phyloP scores from a whole-genome alignment of 2,888 invertebrate genomes.

The Thelaira solivaga region DNA sequence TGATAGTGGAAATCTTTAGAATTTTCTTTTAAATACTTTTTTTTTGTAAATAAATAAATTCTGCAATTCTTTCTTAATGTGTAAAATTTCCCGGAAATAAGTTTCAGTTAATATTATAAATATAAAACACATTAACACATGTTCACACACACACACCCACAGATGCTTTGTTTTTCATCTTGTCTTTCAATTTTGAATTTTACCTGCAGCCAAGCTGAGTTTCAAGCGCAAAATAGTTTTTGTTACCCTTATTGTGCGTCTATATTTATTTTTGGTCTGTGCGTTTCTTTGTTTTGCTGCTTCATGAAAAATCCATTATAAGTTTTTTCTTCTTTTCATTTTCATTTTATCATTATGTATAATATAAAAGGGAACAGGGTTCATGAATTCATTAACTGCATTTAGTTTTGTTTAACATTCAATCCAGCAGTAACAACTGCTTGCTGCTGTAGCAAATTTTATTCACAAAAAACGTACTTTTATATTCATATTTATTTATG shows the following conservation, averaged over 20 bases:
- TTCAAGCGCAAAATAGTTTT: conserved; percentile 10
- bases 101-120: too few species aligned
- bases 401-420: conserved; percentile 24
- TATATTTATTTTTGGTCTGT: neutral
- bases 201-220: neutral
- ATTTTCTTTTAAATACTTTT: too few species aligned
- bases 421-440: neutral
- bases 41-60: too few species aligned
- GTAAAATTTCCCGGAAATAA: too few species aligned
- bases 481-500: conserved; percentile 41
- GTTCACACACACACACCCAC: too few species aligned
- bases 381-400: conserved; percentile 48
- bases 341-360: neutral
- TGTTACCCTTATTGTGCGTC: neutral
- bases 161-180: neutral
- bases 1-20: too few species aligned
- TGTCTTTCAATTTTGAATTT: neutral
- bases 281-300: neutral
- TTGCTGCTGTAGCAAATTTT: conserved; percentile 13
- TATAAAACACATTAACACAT: too few species aligned
- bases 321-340: neutral
- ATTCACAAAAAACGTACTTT: conserved; percentile 35
- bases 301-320: neutral
- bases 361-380: neutral
- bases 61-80: too few species aligned